These are phyloP conservation scores for Epirrhoe alternata DNA, from an alignment of 2,888 invertebrate genomes.

Conservation along the genomic window DNA sequence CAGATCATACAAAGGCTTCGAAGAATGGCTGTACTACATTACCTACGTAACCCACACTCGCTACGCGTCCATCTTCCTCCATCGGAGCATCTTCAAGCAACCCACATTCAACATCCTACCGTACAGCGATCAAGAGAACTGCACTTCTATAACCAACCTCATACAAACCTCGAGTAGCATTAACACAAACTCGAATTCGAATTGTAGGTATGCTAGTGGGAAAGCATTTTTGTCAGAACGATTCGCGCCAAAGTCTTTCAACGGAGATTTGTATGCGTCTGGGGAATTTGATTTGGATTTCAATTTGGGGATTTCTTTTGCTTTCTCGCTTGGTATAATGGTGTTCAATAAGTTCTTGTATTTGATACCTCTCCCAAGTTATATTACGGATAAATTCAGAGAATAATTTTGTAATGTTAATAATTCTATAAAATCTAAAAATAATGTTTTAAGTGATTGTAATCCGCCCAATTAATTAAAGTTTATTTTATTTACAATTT, in stretches of 20 bases:
- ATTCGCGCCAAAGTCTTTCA: conserved; percentile 85
- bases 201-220: conserved; percentile 89
- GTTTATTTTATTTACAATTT: conserved; percentile 38
- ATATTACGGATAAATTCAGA: conserved; percentile 94
- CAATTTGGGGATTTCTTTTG: conserved; percentile 93
- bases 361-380: conserved; percentile 92
- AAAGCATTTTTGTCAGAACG: conserved; percentile 89
- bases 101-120: conserved; percentile 82
- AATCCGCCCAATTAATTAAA: conserved; percentile 35
- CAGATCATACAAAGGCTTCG: conserved; percentile 91
- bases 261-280: conserved; percentile 82
- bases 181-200: conserved; percentile 80
- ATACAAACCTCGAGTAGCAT: conserved; percentile 82
- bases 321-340: conserved; percentile 92
- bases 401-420: conserved; percentile 69
- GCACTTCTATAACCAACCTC: conserved; percentile 79
- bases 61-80: conserved; percentile 91
- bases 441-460: conserved; percentile 10
- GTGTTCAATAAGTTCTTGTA: conserved; percentile 94
- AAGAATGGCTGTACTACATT: conserved; percentile 92
- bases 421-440: not conserved
- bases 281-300: conserved; percentile 89
- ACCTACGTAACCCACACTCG: conserved; percentile 92
- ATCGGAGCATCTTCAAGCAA: conserved; percentile 88
- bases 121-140: conserved; percentile 82